A percentile compares a stretch with the other conserved stretches of the same genome.
Evolutionary conservation across 1,140 invertebrate genomes (phyloP).

Genomic region (Sarcophaga bullata): DNA sequence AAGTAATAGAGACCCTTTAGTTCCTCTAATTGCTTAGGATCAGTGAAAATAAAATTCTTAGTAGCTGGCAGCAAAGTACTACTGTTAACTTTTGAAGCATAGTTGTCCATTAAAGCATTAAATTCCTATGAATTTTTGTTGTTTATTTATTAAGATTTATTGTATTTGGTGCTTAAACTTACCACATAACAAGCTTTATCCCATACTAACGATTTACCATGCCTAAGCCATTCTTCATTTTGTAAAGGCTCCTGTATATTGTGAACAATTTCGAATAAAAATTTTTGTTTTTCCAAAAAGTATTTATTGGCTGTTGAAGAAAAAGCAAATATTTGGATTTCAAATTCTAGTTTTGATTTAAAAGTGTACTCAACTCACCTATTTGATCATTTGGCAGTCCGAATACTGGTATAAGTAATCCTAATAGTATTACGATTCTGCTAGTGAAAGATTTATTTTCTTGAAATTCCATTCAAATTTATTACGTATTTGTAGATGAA

Average conservation of each 20-base stretch:
- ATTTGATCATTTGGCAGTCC: background rate
- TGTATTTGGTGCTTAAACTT: background rate
- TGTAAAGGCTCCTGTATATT: constrained; percentile 48
- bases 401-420: background rate
- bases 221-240: constrained; percentile 48
- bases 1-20: constrained; percentile 72
- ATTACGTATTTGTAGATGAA: too few relatives aligned
- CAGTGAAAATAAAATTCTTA: constrained; percentile 70
- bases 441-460: background rate
- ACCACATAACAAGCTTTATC: constrained; percentile 1
- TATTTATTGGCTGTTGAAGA: constrained; percentile 48
- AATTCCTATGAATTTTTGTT: background rate
- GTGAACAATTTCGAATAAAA: constrained; percentile 51
- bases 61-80: constrained; percentile 66
- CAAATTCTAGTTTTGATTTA: background rate
- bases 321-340: background rate
- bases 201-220: constrained; percentile 37
- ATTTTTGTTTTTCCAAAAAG: constrained; percentile 50
- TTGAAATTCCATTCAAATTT: too few relatives aligned
- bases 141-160: too few relatives aligned
- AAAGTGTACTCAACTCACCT: background rate
- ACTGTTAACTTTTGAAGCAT: background rate
- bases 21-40: constrained; percentile 71
- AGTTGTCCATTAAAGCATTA: constrained; percentile 45
- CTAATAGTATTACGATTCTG: too few relatives aligned